A percentile compares a stretch with the other conserved stretches of the same genome.
phyloP scores from a whole-genome alignment of 2,797 vertebrate species.

The Eospalax fontanierii region DNA sequence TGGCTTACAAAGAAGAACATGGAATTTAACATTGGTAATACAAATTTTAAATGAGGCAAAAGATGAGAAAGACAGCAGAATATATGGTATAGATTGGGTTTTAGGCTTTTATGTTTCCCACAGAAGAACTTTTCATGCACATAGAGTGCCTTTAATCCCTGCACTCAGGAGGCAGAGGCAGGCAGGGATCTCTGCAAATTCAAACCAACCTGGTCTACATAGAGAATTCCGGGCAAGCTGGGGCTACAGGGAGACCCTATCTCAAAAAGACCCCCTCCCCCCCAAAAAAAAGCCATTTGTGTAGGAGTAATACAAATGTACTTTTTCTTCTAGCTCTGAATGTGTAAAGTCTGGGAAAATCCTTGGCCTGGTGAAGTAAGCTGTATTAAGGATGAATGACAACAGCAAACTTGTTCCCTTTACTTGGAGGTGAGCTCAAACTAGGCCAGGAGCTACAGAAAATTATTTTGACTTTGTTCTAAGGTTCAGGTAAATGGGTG shows the following conservation, averaged over 20 bases:
- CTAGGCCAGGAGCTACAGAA: not conserved
- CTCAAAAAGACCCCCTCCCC: too few species aligned
- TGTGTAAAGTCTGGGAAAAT: not conserved
- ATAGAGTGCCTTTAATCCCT: too few species aligned
- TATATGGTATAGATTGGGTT: slow-evolving; percentile 19
- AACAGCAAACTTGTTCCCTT: not conserved
- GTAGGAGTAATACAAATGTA: not conserved
- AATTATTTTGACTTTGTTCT: slow-evolving; percentile 20
- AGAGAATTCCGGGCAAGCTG: too few species aligned
- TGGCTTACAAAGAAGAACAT: not conserved
- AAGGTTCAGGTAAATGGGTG: not conserved
- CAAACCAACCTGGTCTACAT: too few species aligned
- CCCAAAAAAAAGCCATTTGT: not conserved
- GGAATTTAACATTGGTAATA: not conserved
- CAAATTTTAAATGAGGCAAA: slow-evolving; percentile 56
- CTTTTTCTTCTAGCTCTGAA: not conserved
- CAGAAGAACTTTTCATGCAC: not conserved
- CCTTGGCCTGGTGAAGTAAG: not conserved
- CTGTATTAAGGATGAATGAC: not conserved
- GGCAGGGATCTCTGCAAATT: too few species aligned
- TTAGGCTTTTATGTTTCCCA: slow-evolving; percentile 42
- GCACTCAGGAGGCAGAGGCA: too few species aligned
- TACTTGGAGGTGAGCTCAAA: not conserved
- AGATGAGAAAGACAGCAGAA: slow-evolving; percentile 33
- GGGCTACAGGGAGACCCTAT: not conserved